A percentile compares a stretch with the other conserved stretches of the same genome.
Evolutionary conservation across 2,113 vertebrate species (phyloP).

Genomic region (Poicephalus meyeri): DNA sequence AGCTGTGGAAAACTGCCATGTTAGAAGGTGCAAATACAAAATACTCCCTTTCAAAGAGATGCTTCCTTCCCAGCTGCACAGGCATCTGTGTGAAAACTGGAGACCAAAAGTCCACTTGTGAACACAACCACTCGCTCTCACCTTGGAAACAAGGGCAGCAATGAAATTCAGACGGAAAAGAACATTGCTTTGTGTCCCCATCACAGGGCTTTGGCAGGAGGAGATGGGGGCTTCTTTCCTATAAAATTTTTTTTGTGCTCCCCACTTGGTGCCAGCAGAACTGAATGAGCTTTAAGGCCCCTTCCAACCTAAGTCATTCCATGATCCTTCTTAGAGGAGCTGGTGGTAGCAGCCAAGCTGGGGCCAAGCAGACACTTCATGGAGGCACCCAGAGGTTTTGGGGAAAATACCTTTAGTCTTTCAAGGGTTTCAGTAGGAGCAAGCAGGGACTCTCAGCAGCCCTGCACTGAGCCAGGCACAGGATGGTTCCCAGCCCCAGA

Average conservation of each 20-base stretch:
- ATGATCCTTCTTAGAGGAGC: neutral
- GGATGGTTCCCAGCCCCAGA: neutral
- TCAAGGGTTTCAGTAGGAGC: neutral
- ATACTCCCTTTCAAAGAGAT: neutral
- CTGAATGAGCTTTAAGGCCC: neutral
- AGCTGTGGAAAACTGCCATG: accelerated
- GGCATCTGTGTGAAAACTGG: accelerated
- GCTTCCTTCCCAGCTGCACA: neutral
- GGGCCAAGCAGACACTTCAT: neutral
- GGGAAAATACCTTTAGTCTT: neutral
- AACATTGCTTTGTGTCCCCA: neutral
- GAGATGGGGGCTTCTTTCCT: neutral
- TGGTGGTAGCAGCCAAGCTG: neutral
- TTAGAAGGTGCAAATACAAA: neutral
- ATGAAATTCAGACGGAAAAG: neutral
- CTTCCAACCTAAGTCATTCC: neutral
- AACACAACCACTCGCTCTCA: neutral
- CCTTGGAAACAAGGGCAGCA: neutral
- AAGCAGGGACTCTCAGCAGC: neutral
- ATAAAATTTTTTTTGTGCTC: neutral
- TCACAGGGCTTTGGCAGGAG: accelerated
- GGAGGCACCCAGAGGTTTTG: neutral
- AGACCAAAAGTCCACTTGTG: neutral
- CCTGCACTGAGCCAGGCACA: neutral
- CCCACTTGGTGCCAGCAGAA: neutral